Evolutionary conservation across 92 coral and sea anemone species (phyloP), one percentile per base, ranked within the genome.

Genomic region (Porites evermanni): DNA sequence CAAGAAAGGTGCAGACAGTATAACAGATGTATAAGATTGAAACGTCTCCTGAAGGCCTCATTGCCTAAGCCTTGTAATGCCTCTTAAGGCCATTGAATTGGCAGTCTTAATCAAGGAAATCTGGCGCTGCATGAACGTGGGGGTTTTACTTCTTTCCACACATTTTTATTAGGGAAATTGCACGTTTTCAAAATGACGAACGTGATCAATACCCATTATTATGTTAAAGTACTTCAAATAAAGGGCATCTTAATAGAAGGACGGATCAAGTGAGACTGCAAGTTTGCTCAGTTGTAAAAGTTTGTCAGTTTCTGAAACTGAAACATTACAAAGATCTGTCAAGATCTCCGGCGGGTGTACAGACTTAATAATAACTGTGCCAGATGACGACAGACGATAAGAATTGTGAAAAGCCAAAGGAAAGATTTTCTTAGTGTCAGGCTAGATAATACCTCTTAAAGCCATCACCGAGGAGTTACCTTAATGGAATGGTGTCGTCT

Each of bases 331-430:
- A 38, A 73, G 60, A 50, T 73, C 56, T 16, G 53, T 44, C 38
- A 38, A 47, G 60, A 53, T 20, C 78, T 8, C 44, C 78, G 9
- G 44, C 26, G 53, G 52, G 47, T 4, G 47, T 38, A 38, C 47
- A 38, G 47, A 38, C 65, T 2, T 21, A 52, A 56, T 56, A 56
- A 0, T 56, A 75, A 58, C 79, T 53, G 58, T 17, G 4, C 54
- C 51, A 16, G 44, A 23, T 75, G 79, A 63, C 79, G 26, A 75
- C 66, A 75, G 47, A 53, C 24, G 24, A 21, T 6, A 54, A 75
- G 77, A 26, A 72, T n/a, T 72, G 2, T 9, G 51, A 38, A 32
- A 53, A 52, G 50, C 50, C 77, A 44, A 9, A 52, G 52, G 54
- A 52, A 71, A 29, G 77, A 72, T 56, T 47, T 72, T 50, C 4